Evolutionary conservation across 2,888 invertebrate genomes (phyloP), one percentile per base, ranked within the genome.

Genomic region (Chloroclystis v-ata): DNA sequence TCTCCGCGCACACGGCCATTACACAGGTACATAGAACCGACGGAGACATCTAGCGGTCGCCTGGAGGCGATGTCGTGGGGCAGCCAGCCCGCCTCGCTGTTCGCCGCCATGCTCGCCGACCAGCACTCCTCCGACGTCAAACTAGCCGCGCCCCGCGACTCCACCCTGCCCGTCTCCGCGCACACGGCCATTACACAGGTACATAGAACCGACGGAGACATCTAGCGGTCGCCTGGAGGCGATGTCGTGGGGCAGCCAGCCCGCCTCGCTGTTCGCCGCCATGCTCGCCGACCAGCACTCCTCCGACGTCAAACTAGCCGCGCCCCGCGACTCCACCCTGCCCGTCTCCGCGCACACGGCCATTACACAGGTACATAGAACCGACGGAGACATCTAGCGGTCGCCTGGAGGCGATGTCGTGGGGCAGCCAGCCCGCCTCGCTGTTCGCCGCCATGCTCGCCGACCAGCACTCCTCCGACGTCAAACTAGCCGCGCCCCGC

Each of bases 21-120:
- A 52, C 70, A 12, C 79, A 83, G 76, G 84, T 84, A 56, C 39
- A 63, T 87, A 30, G 84, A 85, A 40, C 78, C 78, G 1, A 43
- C 46, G 0, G 78, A 81, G 33, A 59, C 66, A 1, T 61, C 70
- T 1, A 65, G 69, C 4, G 62, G 59, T 12, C 61, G 60, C 0
- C 55, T 85, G 1, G 85, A 87, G 56, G 74, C 75, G 39, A 65
- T 86, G 56, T 74, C 80, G 0, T 69, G 72, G 4, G 70, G 75
- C 13, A 77, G 69, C 47, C 47, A 75, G 29, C 83, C 83, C 0
- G 47, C 65, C 0, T 75, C 81, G 0, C 77, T 76, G 56, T 89
- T 84, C 63, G 69, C 86, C 35, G 75, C 80, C 20, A 54, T 88
- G 42, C 39, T 88, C 16, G 89, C 89, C 0, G 79, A 80, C 39